Base-by-base conservation (phyloP, 2,888 invertebrate species). In the Nipponacmea schrenckii region DNA sequence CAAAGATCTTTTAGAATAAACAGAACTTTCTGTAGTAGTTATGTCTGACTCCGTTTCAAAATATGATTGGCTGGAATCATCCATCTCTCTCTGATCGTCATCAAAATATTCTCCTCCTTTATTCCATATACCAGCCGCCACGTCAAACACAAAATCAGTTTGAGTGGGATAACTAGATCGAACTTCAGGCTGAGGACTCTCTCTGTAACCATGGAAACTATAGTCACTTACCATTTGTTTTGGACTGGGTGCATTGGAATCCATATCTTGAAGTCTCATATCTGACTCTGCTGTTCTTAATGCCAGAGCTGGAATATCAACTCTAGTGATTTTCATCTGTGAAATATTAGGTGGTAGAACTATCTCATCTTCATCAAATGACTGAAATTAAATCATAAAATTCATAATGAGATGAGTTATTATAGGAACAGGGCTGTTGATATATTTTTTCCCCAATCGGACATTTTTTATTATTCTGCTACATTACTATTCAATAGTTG, bases 241-340 rank as follows among this genome's bases (percentile, higher is more conserved):
- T 56, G 56, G 20, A 56, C 24, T 56, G 14, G 24, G 10, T 24
- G 56, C 20, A 10, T 10, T 12, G 10, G 56, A 56, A 20, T 56
- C 56, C 2, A 56, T 1, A 3, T 56, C 56, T 56, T 56, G 56
- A 12, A 56, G 20, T 56, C 20, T 56, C 24, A 56, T 20, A 12
- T 56, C 56, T 24, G 56, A 20, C 24, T 24, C 56, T 5, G 56
- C 20, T 56, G 20, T 12, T 20, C 56, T 24, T 12, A n/a, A 24
- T 20, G 62, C 4, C 62, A 70, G 26, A 17, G 39, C 70, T 17
- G 70, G 67, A 27, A 73, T 68, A 67, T 73, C 70, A 44, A 73
- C 73, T 12, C 73, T n/a, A 12, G 70, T 70, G 17, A 70, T 62
- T 62, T 73, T 73, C 44, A 73, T 67, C 26, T 62, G 62, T 5